Base-by-base conservation (phyloP, 2,113 vertebrate species). In the Hipposideros armiger region DNA sequence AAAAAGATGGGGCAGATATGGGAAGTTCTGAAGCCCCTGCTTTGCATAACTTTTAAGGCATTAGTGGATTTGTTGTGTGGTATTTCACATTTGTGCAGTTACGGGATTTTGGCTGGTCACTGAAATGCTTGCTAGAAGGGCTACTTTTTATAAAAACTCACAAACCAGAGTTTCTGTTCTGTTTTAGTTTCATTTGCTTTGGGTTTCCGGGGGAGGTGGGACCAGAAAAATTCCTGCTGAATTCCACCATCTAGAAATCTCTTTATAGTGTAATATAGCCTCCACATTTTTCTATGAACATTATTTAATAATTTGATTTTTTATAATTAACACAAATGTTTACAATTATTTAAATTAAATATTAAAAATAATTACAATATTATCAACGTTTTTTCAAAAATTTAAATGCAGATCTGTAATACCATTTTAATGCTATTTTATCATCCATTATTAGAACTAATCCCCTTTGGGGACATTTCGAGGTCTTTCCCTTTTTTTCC, bases 191-290 rank as follows among this genome's bases (percentile, higher is more conserved):
- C 24, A 52, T 47, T 92, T 89, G 40, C 40, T 92, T 82, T 26
- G 7, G 14, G 52, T 22, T 52, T 67, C 47, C 7, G 7, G 4
- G 60, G 14, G 58, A 7, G 4, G 4, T 56, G 4, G 30, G 9
- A 28, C 19, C 24, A 92, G 54, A 82, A 90, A 54, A 54, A 77
- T 54, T 87, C n/a, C 5, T 88, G 70, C 30, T 91, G 16, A 94
- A 91, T 94, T 52, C n/a, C 15, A 82, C 52, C 16, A 74, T 1
- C 24, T 60, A 90, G 87, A 93, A 93, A 85, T 66, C 40, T 76
- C 90, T 87, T 90, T 84, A 87, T 67, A 74, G 62, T 52, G 20
- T 45, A 94, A 72, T 66, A 56, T 15, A 47, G 36, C 58, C 19
- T 50, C 45, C 20, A 73, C 4, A 64, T 40, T 70, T 85, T 86